These are phyloP conservation scores for Monodelphis domestica DNA, from an alignment of 2,797 vertebrate genomes.

Conservation along the genomic window DNA sequence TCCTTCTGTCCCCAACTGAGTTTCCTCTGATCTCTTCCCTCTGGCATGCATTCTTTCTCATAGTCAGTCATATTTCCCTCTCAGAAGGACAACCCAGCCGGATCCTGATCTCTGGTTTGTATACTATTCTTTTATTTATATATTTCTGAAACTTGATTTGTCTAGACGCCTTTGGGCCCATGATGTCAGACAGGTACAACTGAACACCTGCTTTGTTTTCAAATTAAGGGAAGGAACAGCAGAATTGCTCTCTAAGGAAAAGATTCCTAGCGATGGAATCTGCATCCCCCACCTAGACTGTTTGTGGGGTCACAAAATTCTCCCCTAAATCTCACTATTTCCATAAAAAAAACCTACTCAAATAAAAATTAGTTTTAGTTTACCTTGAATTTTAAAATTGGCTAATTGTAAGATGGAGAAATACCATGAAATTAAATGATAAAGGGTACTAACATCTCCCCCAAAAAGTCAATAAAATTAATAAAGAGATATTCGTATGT, in stretches of 20 bases:
- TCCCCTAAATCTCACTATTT: neutral
- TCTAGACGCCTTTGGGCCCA: rapidly evolving
- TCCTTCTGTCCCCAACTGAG: conserved; percentile 82
- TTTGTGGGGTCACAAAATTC: neutral
- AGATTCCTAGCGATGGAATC: neutral
- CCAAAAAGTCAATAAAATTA: neutral
- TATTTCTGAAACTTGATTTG: neutral
- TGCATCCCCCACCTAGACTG: rapidly evolving
- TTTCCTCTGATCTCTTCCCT: conserved; percentile 70
- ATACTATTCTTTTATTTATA: conserved; percentile 73
- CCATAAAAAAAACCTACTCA: no score
- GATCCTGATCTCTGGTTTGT: conserved; percentile 90
- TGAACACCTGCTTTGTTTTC: no score
- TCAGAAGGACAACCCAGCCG: conserved; percentile 85
- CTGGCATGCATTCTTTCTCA: conserved; percentile 83
- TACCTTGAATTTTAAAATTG: neutral
- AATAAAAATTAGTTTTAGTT: rapidly evolving
- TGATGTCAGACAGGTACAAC: rapidly evolving
- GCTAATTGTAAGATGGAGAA: neutral
- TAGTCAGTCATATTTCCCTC: conserved; percentile 90
- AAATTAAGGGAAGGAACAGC: neutral
- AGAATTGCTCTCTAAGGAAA: neutral
- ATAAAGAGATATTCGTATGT: neutral
- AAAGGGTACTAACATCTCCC: neutral
- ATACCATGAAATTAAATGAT: neutral